Conservation (phyloP, 2,113 vertebrate genomes). For the Lipotes vexillifer region DNA sequence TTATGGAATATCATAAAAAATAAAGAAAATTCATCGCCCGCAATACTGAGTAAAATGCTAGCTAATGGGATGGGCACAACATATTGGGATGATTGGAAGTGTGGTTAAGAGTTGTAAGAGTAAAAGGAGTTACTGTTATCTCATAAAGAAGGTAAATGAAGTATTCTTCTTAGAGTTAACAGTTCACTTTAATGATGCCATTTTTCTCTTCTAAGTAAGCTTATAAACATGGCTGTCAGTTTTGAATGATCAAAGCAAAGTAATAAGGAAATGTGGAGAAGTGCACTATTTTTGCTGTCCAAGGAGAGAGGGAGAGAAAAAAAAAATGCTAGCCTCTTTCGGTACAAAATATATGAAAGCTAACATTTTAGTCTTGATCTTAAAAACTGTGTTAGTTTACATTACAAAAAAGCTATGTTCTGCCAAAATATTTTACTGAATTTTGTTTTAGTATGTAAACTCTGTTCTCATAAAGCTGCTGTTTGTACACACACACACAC, state of each 20-base stretch:
- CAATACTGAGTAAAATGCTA: not conserved
- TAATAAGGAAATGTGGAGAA: not conserved
- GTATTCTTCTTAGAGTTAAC: not conserved
- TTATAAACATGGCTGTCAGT: not conserved
- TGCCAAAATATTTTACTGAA: not conserved
- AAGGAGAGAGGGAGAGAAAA: not conserved
- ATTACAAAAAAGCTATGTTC: not conserved
- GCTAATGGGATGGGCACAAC: not conserved
- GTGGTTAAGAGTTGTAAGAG: not conserved
- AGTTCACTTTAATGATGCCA: not conserved
- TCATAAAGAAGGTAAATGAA: not conserved
- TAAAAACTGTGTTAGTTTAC: not conserved
- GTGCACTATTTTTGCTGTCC: not conserved
- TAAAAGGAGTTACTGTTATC: not conserved
- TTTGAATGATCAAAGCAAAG: not conserved
- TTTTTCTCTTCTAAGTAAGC: not conserved
- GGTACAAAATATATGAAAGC: not conserved
- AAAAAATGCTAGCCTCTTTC: not conserved
- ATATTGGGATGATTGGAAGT: not conserved
- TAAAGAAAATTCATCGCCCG: not conserved
- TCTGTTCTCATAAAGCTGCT: not conserved
- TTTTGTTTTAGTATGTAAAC: not conserved
- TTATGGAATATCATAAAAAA: not conserved
- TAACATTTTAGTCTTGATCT: not conserved
- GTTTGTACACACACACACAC: accelerated